Conservation (phyloP, 1,140 invertebrate species). For the Bathynomus jamesi region DNA sequence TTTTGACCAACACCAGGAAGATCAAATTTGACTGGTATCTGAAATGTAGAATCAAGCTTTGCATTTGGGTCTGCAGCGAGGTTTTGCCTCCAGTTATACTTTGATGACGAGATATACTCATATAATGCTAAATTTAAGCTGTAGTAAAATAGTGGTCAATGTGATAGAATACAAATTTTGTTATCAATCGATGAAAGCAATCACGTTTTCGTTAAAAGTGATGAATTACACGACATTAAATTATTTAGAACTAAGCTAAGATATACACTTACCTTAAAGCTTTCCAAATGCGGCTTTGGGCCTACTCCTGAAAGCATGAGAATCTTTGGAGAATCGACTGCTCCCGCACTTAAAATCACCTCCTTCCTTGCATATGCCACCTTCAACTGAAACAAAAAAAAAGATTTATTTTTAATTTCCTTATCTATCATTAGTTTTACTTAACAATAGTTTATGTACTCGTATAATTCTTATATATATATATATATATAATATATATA, state of each 20-base stretch:
- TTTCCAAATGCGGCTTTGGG: slow-evolving; percentile 46
- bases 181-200: neutral
- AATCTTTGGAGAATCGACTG: slow-evolving; percentile 53
- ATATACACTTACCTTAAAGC: slow-evolving; percentile 44
- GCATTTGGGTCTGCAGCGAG: too few relatives aligned
- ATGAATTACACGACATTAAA: neutral
- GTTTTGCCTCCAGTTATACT: neutral
- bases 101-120: neutral
- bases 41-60: too few relatives aligned
- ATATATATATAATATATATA: too few relatives aligned
- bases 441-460: too few relatives aligned
- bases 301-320: slow-evolving; percentile 54
- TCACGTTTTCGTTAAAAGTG: neutral
- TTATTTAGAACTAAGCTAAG: neutral
- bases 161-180: neutral
- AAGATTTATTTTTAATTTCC: too few relatives aligned
- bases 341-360: slow-evolving; percentile 50
- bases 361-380: slow-evolving; percentile 28
- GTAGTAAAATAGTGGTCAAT: neutral
- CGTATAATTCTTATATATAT: too few relatives aligned
- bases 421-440: too few relatives aligned
- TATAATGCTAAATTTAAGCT: too few relatives aligned
- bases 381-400: neutral
- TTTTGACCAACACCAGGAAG: slow-evolving; percentile 48
- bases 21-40: slow-evolving; percentile 44